A percentile compares a stretch with the other conserved stretches of the same genome.
Conservation (phyloP, 2,797 vertebrate genomes). For the Scyliorhinus canicula region DNA sequence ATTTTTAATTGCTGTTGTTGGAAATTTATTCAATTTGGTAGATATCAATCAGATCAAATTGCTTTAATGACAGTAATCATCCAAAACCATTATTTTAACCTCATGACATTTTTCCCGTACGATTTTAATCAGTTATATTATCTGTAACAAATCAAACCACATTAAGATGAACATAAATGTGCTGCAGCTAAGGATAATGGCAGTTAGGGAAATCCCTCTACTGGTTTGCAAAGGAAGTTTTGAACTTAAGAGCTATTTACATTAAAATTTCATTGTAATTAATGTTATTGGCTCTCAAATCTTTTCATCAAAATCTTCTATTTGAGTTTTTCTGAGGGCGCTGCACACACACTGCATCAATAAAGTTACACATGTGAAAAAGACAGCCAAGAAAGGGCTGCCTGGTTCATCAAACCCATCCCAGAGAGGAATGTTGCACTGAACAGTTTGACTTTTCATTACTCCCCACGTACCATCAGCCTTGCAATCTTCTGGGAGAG, state of each 20-base stretch:
- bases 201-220: background rate
- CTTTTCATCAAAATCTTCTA: background rate
- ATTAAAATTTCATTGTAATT: background rate
- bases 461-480: background rate
- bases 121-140: slow-evolving; percentile 28
- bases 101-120: background rate
- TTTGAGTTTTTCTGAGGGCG: background rate
- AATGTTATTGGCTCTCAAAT: background rate
- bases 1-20: slow-evolving; percentile 7
- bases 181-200: background rate
- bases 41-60: background rate
- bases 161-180: background rate
- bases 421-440: too few species aligned
- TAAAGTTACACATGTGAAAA: background rate
- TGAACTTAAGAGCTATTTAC: background rate
- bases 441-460: too few species aligned
- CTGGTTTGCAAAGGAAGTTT: background rate
- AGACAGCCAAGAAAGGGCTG: background rate
- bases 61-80: background rate
- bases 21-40: background rate
- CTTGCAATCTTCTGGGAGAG: background rate
- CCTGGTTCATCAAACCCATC: background rate
- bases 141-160: slow-evolving; percentile 11
- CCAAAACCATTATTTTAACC: slow-evolving; percentile 9
- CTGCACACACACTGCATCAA: background rate